Evolutionary conservation across 2,113 vertebrate species (phyloP).

Genomic region (Oryzias celebensis): DNA sequence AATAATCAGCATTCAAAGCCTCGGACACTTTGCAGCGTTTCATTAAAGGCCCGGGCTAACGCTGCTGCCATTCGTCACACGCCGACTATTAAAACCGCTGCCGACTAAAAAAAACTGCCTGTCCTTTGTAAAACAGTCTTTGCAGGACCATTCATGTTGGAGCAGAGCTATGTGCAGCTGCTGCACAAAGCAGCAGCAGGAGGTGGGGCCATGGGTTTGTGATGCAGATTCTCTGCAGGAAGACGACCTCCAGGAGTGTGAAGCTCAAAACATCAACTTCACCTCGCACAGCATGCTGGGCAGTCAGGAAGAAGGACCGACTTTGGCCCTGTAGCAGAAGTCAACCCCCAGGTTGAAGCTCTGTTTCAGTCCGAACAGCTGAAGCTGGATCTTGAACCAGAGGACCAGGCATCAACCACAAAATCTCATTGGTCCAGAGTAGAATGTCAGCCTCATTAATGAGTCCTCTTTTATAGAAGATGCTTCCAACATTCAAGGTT

Average conservation of each 20-base stretch:
- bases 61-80: conserved; percentile 71
- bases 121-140: conserved; percentile 64
- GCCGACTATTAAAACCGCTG: conserved; percentile 64
- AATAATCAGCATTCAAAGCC: conserved; percentile 64
- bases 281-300: conserved; percentile 1
- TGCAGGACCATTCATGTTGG: conserved; percentile 49
- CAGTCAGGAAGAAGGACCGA: conserved; percentile 11
- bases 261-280: not conserved
- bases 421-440: too few species aligned
- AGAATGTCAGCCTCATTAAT: too few species aligned
- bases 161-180: conserved; percentile 33
- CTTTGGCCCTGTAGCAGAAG: not conserved
- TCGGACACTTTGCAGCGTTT: conserved; percentile 60
- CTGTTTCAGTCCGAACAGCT: too few species aligned
- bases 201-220: conserved; percentile 23
- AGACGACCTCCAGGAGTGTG: conserved; percentile 61
- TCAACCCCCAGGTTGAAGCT: conserved; percentile 2
- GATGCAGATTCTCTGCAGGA: conserved; percentile 47
- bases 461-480: too few species aligned
- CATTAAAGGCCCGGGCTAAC: conserved; percentile 46
- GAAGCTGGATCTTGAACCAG: too few species aligned
- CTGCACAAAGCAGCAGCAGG: conserved; percentile 44
- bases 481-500: too few species aligned
- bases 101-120: conserved; percentile 16
- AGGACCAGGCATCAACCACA: too few species aligned